Evolutionary conservation across 1,140 invertebrate genomes (phyloP).

Genomic region (Tetramorium simillimum): DNA sequence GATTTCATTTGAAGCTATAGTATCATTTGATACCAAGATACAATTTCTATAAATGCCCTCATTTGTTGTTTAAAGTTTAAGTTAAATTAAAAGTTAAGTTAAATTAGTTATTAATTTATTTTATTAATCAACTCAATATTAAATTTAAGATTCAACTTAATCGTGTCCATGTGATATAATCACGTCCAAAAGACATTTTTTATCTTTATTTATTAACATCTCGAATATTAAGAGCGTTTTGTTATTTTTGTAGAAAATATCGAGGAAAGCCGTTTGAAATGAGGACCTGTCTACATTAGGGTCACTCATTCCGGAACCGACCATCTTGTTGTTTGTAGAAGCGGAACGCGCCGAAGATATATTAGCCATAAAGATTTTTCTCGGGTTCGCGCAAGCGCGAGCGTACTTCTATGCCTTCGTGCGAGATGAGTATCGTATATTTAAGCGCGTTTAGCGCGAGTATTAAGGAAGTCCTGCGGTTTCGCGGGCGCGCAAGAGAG

Average conservation of each 20-base stretch:
- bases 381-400: not conserved
- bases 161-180: too few relatives aligned
- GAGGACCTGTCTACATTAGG: not conserved
- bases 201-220: not conserved
- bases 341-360: slow-evolving; percentile 8
- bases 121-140: too few relatives aligned
- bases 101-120: too few relatives aligned
- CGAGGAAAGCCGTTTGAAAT: not conserved
- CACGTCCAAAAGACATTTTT: not conserved
- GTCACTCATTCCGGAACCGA: not conserved
- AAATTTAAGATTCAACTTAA: too few relatives aligned
- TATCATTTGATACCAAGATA: not conserved
- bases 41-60: not conserved
- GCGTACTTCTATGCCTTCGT: not conserved
- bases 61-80: not conserved
- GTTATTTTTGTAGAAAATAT: not conserved
- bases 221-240: not conserved
- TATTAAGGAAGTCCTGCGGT: slow-evolving; percentile 34
- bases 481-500: not conserved
- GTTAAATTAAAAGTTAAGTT: too few relatives aligned
- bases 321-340: slow-evolving; percentile 6
- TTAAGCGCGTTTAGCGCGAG: slow-evolving; percentile 2
- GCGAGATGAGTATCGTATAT: slow-evolving; percentile 6
- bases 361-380: slow-evolving; percentile 31
- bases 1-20: not conserved